A percentile compares a stretch with the other conserved stretches of the same genome.
phyloP scores from a whole-genome alignment of 2,113 vertebrate species.

The Psittacula cyanocephala region DNA sequence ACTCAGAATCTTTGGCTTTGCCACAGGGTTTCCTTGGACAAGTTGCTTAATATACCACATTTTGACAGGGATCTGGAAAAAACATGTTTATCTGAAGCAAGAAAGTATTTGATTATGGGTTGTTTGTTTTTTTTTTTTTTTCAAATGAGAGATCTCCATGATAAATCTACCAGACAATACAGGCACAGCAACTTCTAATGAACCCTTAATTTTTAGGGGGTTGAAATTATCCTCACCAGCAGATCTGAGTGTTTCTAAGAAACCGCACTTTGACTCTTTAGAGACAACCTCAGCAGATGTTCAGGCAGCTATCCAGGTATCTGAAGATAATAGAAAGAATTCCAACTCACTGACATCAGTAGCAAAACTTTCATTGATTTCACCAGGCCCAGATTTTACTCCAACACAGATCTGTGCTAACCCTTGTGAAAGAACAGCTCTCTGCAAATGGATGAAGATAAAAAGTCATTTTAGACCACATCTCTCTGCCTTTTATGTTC shows the following conservation, averaged over 20 bases:
- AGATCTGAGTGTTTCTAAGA: background rate
- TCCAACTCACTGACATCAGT: background rate
- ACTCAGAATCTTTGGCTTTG: background rate
- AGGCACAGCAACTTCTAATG: background rate
- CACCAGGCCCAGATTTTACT: background rate
- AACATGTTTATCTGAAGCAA: background rate
- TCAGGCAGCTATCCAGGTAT: conserved; percentile 11
- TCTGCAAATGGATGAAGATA: background rate
- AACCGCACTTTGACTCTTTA: background rate
- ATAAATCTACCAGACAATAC: background rate
- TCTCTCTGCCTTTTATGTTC: background rate
- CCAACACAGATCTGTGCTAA: background rate
- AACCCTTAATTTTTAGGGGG: background rate
- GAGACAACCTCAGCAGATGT: conserved; percentile 18
- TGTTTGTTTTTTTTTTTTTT: background rate
- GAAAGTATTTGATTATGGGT: background rate
- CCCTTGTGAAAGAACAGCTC: background rate
- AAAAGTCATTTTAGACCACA: background rate
- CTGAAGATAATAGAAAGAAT: conserved; percentile 20
- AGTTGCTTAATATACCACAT: background rate
- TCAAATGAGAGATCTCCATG: background rate
- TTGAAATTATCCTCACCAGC: background rate
- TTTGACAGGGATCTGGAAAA: background rate
- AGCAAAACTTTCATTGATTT: background rate
- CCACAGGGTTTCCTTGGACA: background rate